phyloP scores from a whole-genome alignment of 1,140 invertebrate species.

The Nylanderia fulva region DNA sequence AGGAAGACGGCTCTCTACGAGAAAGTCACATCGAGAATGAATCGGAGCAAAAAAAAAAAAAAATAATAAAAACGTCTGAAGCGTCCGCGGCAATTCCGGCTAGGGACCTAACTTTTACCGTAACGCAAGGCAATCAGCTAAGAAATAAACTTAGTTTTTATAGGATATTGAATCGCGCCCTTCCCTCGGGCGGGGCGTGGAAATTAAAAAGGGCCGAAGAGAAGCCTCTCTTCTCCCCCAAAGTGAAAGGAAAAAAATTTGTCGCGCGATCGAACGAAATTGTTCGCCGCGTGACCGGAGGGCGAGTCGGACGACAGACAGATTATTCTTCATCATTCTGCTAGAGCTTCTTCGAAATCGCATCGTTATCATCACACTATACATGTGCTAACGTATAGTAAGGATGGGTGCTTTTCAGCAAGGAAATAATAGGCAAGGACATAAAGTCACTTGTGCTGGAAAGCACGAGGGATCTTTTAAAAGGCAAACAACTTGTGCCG shows the following conservation, averaged over 20 bases:
- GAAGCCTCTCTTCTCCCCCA: conserved; percentile 66
- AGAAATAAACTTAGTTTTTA: conserved; percentile 86
- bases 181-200: conserved; percentile 44
- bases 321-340: neutral
- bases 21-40: neutral
- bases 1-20: neutral
- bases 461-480: too few species aligned
- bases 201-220: conserved; percentile 44
- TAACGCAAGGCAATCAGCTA: conserved; percentile 86
- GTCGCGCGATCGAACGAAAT: conserved; percentile 68
- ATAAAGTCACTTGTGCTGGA: too few species aligned
- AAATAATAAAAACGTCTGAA: too few species aligned
- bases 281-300: conserved; percentile 69
- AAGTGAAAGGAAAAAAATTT: conserved; percentile 62
- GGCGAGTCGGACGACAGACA: conserved; percentile 57
- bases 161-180: conserved; percentile 82
- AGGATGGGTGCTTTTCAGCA: too few species aligned
- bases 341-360: conserved; percentile 14
- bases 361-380: neutral
- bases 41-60: too few species aligned
- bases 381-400: neutral
- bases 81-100: conserved; percentile 46
- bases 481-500: neutral
- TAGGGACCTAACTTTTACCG: conserved; percentile 77
- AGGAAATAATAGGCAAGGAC: too few species aligned